Percentiles rank a stretch among this genome's conserved stretches.
phyloP scores from a whole-genome alignment of 2,797 vertebrate species.

The Emys orbicularis region DNA sequence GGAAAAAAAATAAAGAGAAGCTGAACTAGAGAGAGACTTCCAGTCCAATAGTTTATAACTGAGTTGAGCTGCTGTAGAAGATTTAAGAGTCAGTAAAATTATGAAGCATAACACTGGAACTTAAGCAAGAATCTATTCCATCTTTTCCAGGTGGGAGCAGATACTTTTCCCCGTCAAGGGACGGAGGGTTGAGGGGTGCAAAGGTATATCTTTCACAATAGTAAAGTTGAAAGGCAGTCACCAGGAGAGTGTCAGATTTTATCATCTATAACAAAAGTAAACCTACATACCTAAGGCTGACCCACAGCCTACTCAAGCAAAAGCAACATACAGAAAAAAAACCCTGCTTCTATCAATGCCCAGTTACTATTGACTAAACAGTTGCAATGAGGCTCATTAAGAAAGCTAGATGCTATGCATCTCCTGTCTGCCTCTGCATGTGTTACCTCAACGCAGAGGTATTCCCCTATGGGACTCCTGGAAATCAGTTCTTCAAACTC shows the following conservation, averaged over 20 bases:
- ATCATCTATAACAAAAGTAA: background rate
- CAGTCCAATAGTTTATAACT: conserved; percentile 36
- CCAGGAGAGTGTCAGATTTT: background rate
- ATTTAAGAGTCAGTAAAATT: conserved; percentile 25
- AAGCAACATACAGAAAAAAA: background rate
- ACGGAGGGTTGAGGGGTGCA: background rate
- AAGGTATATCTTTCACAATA: background rate
- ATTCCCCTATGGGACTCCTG: background rate
- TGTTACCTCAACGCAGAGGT: background rate
- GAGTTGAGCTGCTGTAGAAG: background rate
- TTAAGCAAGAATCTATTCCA: background rate
- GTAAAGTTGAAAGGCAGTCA: background rate
- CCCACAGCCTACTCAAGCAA: background rate
- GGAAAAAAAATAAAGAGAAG: background rate
- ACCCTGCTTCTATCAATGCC: background rate
- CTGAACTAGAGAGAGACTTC: background rate
- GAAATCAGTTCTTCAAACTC: background rate
- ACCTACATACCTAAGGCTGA: background rate
- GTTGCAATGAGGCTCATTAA: background rate
- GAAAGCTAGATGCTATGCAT: fast-evolving
- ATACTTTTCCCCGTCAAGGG: background rate
- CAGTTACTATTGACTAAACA: background rate
- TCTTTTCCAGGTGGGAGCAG: background rate
- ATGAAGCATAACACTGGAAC: background rate
- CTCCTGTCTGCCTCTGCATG: background rate